Percentiles rank a stretch among this genome's conserved stretches.
These are phyloP conservation scores for Ligdia adustata DNA, from an alignment of 2,888 invertebrate genomes.

Conservation along the genomic window DNA sequence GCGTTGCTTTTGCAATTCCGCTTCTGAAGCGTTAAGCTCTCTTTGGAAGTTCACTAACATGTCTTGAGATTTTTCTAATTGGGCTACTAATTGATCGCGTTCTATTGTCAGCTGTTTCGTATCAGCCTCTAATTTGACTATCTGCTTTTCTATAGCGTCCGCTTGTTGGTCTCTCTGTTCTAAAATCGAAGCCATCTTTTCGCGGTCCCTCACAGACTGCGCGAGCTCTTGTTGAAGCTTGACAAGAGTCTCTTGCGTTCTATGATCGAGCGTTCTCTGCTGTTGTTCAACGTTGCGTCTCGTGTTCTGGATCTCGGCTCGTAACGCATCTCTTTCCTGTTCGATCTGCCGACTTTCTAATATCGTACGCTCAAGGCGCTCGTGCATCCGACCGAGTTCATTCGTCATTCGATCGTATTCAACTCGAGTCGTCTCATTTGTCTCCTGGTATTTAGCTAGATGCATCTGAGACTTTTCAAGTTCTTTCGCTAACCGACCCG, in stretches of 20 bases:
- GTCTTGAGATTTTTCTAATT: constrained; percentile 96
- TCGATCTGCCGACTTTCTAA: constrained; percentile 88
- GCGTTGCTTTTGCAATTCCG: constrained; percentile 91
- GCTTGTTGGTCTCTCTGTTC: constrained; percentile 92
- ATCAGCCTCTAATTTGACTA: constrained; percentile 93
- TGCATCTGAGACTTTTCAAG: constrained; percentile 94
- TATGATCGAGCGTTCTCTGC: constrained; percentile 86
- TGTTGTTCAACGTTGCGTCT: constrained; percentile 86
- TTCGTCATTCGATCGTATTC: constrained; percentile 94
- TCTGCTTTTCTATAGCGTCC: constrained; percentile 93
- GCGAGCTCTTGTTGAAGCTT: constrained; percentile 90
- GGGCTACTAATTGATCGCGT: constrained; percentile 93
- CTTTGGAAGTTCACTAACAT: constrained; percentile 97
- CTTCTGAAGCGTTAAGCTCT: constrained; percentile 92
- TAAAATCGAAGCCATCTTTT: constrained; percentile 90
- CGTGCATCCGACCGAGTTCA: constrained; percentile 92
- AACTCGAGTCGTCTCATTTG: constrained; percentile 91
- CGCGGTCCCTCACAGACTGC: constrained; percentile 88
- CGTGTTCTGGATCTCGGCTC: constrained; percentile 87
- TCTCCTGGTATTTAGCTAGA: constrained; percentile 92
- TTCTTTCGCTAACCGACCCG: constrained; percentile 92
- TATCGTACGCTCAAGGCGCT: constrained; percentile 89
- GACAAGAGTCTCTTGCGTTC: constrained; percentile 88
- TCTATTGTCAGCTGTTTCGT: constrained; percentile 94
- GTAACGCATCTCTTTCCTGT: constrained; percentile 88